A percentile compares a stretch with the other conserved stretches of the same genome.
Conservation (phyloP, 1,140 invertebrate genomes). For the Drosophila biarmipes region DNA sequence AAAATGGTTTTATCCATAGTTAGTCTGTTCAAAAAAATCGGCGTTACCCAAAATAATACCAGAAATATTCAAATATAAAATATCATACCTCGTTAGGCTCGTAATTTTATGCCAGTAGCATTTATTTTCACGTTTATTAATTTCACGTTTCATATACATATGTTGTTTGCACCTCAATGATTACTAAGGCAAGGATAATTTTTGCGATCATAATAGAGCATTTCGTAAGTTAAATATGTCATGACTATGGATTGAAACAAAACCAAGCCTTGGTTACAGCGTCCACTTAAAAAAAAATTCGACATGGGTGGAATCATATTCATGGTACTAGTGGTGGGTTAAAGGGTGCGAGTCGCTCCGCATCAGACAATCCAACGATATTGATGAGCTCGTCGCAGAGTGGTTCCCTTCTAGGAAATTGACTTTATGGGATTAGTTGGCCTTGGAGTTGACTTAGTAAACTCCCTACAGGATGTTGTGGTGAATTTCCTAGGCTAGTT, state of each 20-base stretch:
- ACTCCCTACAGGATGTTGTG: neutral
- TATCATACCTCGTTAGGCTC: too few species aligned
- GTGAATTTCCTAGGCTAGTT: neutral
- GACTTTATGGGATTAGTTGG: neutral
- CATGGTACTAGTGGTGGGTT: neutral
- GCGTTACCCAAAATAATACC: too few species aligned
- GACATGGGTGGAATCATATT: neutral
- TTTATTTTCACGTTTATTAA: too few species aligned
- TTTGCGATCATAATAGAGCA: neutral
- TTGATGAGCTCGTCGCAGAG: constrained; percentile 4
- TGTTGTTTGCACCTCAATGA: too few species aligned
- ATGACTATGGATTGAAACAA: neutral
- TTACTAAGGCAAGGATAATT: too few species aligned
- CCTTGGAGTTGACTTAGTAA: neutral
- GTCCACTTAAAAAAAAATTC: neutral
- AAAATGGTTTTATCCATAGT: too few species aligned
- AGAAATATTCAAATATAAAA: too few species aligned
- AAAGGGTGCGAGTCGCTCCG: neutral
- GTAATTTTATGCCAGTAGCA: too few species aligned
- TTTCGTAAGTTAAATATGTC: neutral
- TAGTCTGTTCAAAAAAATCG: too few species aligned
- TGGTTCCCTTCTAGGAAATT: neutral
- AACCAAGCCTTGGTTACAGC: neutral
- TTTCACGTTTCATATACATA: too few species aligned
- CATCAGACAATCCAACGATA: neutral